Evolutionary conservation across 2,888 invertebrate species (phyloP).

Genomic region (Teleiodes luculella): DNA sequence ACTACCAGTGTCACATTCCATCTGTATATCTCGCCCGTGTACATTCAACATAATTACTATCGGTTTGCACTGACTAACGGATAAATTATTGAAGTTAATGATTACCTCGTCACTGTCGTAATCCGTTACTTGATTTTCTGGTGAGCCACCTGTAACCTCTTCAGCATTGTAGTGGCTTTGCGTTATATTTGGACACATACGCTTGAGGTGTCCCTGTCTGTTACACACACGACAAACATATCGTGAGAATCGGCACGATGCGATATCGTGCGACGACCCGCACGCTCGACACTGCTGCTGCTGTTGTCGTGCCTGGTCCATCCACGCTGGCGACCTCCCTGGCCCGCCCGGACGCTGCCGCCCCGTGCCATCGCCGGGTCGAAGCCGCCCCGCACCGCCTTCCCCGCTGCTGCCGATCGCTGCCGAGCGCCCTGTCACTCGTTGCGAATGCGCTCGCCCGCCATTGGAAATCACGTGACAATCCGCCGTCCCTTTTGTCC

Average conservation of each 20-base stretch:
- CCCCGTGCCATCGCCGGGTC: not conserved
- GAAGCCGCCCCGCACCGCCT: not conserved
- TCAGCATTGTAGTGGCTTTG: no score
- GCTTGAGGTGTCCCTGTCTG: not conserved
- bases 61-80: not conserved
- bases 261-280: not conserved
- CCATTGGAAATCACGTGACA: not conserved
- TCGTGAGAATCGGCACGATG: not conserved
- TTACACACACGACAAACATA: conserved; percentile 9
- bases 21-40: not conserved
- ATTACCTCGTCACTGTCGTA: conserved; percentile 4
- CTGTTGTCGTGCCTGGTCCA: not conserved
- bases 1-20: conserved; percentile 23
- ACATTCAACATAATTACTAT: not conserved
- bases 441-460: not conserved
- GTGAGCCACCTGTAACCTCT: no score
- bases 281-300: no score
- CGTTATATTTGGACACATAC: not conserved
- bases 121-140: no score
- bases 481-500: not conserved
- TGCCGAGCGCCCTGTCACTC: not conserved
- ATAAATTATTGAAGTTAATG: not conserved
- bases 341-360: no score
- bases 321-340: not conserved
- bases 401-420: not conserved